phyloP scores from a whole-genome alignment of 2,888 invertebrate species.

The Hesperia comma region DNA sequence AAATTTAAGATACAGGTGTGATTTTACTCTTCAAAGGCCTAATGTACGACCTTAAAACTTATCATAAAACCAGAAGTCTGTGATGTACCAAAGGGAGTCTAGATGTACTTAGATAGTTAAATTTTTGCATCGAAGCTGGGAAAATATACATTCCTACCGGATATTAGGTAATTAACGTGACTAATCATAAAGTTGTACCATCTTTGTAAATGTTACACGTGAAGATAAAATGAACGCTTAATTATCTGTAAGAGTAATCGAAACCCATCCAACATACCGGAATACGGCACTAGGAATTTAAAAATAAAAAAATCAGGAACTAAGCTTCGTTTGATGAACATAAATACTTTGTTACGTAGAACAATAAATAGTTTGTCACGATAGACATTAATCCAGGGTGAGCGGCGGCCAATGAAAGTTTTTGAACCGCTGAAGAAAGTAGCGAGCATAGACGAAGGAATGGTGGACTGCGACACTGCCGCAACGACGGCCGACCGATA shows the following conservation, averaged over 20 bases:
- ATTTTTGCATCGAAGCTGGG: no score
- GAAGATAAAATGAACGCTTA: neutral
- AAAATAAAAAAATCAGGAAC: constrained; percentile 15
- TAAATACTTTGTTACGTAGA: constrained; percentile 19
- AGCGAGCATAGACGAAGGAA: constrained; percentile 43
- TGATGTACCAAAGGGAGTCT: no score
- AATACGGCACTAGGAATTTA: constrained; percentile 1
- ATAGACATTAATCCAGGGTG: constrained; percentile 45
- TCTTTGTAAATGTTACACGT: neutral
- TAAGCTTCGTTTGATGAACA: constrained; percentile 5
- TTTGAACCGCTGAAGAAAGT: constrained; percentile 63
- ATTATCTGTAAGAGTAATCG: neutral
- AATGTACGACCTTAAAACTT: no score
- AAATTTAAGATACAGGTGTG: no score
- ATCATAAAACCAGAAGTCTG: no score
- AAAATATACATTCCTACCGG: neutral
- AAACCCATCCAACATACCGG: neutral
- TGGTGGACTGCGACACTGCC: constrained; percentile 35
- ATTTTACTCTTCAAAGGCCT: neutral
- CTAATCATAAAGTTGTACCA: constrained; percentile 2
- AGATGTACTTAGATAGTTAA: no score
- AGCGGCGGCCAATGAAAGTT: constrained; percentile 61
- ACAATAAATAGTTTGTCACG: constrained; percentile 29
- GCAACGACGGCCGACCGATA: constrained; percentile 19
- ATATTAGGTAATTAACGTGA: neutral